Percentiles rank a stretch among this genome's conserved stretches.
Evolutionary conservation across 1,140 invertebrate species (phyloP).

Genomic region (Gonioctena quinquepunctata): DNA sequence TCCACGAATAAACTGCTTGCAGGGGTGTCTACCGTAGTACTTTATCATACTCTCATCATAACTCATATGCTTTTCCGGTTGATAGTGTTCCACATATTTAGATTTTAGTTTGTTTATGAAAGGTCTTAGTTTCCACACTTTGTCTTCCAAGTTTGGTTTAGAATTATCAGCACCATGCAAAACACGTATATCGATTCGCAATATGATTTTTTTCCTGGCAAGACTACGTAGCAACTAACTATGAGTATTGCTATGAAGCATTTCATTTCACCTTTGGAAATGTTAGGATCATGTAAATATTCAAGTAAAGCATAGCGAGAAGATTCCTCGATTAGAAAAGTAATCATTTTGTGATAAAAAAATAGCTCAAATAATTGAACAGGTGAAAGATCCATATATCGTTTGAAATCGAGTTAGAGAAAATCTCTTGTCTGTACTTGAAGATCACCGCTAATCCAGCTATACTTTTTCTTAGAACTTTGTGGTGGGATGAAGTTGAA

Average conservation of each 20-base stretch:
- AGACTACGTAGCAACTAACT: background rate
- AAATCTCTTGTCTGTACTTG: background rate
- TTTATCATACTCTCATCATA: conserved; percentile 45
- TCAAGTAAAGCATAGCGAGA: background rate
- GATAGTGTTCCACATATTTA: conserved; percentile 22
- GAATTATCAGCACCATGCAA: conserved; percentile 42
- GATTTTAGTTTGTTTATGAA: conserved; percentile 26
- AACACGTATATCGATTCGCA: conserved; percentile 46
- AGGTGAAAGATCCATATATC: conserved; percentile 37
- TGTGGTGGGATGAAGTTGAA: no score
- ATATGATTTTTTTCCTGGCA: conserved; percentile 43
- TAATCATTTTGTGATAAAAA: background rate
- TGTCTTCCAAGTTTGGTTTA: conserved; percentile 20
- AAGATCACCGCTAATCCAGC: background rate
- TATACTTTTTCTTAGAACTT: background rate
- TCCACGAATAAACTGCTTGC: conserved; percentile 42
- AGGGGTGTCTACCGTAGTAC: conserved; percentile 38
- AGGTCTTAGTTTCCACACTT: conserved; percentile 28
- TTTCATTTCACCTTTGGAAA: background rate
- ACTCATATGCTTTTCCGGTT: conserved; percentile 13
- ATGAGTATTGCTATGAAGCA: background rate
- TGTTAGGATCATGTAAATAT: background rate
- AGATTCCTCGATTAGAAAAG: background rate
- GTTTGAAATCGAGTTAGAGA: conserved; percentile 12
- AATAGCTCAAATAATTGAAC: background rate